phyloP scores from a whole-genome alignment of 2,797 vertebrate species.

The Rhinogobio ventralis region DNA sequence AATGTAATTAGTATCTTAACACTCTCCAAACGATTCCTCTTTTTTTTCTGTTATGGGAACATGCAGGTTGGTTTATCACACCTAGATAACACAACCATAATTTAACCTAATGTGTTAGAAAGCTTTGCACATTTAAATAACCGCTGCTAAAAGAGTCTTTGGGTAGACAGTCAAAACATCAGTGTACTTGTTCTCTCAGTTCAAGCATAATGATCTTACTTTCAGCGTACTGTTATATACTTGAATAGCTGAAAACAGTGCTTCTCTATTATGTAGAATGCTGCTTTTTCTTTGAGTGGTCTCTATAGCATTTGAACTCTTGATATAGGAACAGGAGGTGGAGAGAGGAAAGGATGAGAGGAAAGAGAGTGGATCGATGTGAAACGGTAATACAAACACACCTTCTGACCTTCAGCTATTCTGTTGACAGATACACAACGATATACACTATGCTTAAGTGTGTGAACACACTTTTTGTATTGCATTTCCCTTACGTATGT shows the following conservation, averaged over 20 bases:
- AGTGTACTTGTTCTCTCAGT: background rate
- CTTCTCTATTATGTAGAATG: background rate
- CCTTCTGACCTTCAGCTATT: constrained; percentile 30
- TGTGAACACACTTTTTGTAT: background rate
- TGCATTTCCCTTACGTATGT: background rate
- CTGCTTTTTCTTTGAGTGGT: constrained; percentile 21
- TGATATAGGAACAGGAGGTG: background rate
- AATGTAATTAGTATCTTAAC: constrained; percentile 43
- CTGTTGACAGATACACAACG: constrained; percentile 14
- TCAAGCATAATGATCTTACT: background rate
- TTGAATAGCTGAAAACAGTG: background rate
- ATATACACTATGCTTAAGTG: constrained; percentile 15
- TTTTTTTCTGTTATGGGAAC: constrained; percentile 14
- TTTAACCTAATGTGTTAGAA: constrained; percentile 31
- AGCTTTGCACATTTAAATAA: constrained; percentile 22
- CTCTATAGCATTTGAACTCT: constrained; percentile 33
- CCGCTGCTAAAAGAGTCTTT: background rate
- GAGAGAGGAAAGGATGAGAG: constrained; percentile 15
- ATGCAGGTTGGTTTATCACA: constrained; percentile 33
- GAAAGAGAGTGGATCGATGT: constrained; percentile 47
- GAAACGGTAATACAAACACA: constrained; percentile 33
- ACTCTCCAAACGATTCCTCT: constrained; percentile 25
- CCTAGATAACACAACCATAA: constrained; percentile 5
- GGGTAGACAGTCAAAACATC: background rate
- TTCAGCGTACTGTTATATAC: background rate